Percentiles rank a stretch among this genome's conserved stretches.
phyloP scores from a whole-genome alignment of 2,797 vertebrate species.

The Dendrocincla fuliginosa region DNA sequence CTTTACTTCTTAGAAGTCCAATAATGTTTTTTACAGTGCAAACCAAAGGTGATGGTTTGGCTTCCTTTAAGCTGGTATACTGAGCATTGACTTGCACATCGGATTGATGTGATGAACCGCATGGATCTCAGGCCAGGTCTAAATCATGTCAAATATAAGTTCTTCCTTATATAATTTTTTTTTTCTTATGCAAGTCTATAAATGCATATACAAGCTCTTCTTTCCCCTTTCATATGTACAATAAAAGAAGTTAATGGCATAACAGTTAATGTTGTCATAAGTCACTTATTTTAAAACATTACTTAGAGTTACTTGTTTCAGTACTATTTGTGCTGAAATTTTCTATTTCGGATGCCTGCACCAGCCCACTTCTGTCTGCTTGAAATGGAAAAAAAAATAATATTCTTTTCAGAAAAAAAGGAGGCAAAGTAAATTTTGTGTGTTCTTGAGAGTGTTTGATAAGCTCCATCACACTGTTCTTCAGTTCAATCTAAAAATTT shows the following conservation, averaged over 20 bases:
- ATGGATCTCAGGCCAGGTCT: not conserved
- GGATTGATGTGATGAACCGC: not conserved
- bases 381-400: not conserved
- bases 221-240: rapidly evolving
- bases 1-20: not conserved
- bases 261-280: not conserved
- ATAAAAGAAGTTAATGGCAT: not conserved
- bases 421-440: not conserved
- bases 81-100: not conserved
- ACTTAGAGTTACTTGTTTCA: not conserved
- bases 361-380: not conserved
- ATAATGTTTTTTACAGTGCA: not conserved
- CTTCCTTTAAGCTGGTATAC: not conserved
- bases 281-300: constrained; percentile 8
- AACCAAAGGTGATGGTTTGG: not conserved
- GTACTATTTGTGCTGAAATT: not conserved
- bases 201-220: not conserved
- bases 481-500: not conserved
- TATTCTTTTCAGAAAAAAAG: not conserved
- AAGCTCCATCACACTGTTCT: not conserved
- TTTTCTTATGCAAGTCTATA: not conserved
- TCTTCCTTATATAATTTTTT: not conserved
- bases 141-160: not conserved
- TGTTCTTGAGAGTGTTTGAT: not conserved
- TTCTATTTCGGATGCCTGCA: not conserved